Evolutionary conservation across 2,888 invertebrate species (phyloP).

Genomic region (Drosophila hamatofila): DNA sequence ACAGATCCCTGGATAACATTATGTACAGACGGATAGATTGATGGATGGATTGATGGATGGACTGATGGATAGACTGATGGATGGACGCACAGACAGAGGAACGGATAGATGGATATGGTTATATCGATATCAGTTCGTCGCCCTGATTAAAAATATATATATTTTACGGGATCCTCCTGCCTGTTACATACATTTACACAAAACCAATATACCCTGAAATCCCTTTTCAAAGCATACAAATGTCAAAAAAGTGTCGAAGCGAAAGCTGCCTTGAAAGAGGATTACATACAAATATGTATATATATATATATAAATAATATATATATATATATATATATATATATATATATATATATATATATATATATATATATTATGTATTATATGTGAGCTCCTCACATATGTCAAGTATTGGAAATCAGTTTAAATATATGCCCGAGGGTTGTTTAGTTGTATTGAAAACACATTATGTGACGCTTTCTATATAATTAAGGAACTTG

Average conservation of each 20-base stretch:
- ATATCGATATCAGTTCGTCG: no score
- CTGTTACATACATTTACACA: neutral
- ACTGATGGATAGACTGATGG: neutral
- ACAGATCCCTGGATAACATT: no score
- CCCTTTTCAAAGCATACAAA: neutral
- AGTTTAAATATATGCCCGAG: neutral
- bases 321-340: neutral
- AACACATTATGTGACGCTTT: neutral
- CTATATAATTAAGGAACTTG: constrained; percentile 11
- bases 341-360: constrained; percentile 3
- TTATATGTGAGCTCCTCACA: neutral
- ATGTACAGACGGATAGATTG: no score
- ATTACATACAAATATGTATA: constrained; percentile 17
- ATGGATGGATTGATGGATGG: no score
- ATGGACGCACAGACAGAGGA: no score
- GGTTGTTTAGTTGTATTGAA: neutral
- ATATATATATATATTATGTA: neutral
- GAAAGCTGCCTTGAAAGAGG: constrained; percentile 24
- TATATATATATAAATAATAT: neutral
- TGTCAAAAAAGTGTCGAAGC: neutral
- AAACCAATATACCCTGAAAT: neutral
- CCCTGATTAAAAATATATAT: no score
- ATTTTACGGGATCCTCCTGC: no score
- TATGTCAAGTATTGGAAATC: constrained; percentile 3
- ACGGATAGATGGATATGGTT: no score